Evolutionary conservation across 1,140 invertebrate species (phyloP).

Genomic region (Conus ventricosus): DNA sequence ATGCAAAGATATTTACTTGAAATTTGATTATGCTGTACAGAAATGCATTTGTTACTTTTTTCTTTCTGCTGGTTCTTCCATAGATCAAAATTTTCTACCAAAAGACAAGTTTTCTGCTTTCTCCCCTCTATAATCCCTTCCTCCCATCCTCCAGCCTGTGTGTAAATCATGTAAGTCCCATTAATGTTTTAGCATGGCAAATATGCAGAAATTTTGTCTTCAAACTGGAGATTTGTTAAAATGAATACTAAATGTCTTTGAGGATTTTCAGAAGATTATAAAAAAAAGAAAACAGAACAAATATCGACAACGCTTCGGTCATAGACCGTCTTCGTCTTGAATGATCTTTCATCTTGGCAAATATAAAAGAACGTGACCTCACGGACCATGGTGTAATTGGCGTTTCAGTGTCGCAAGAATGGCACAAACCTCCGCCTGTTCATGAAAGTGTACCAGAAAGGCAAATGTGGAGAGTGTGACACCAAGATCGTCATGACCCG

Average conservation of each 20-base stretch:
- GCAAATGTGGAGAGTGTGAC: conserved; percentile 60
- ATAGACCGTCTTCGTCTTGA: not conserved
- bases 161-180: too few species aligned
- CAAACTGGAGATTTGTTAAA: too few species aligned
- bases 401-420: conserved; percentile 64
- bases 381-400: not conserved
- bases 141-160: not conserved
- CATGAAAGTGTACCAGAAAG: conserved; percentile 64
- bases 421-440: conserved; percentile 57
- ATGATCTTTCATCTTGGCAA: too few species aligned
- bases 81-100: too few species aligned
- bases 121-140: not conserved
- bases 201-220: too few species aligned
- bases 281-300: not conserved
- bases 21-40: too few species aligned
- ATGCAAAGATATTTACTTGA: too few species aligned
- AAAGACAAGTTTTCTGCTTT: not conserved
- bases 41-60: too few species aligned
- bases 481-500: conserved; percentile 61
- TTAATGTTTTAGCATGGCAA: too few species aligned
- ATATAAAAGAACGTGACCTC: not conserved
- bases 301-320: too few species aligned
- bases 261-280: not conserved
- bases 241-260: too few species aligned
- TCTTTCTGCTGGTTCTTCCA: too few species aligned